A percentile compares a stretch with the other conserved stretches of the same genome.
phyloP scores from a whole-genome alignment of 2,888 invertebrate genomes.

The Dryobotodes eremita region DNA sequence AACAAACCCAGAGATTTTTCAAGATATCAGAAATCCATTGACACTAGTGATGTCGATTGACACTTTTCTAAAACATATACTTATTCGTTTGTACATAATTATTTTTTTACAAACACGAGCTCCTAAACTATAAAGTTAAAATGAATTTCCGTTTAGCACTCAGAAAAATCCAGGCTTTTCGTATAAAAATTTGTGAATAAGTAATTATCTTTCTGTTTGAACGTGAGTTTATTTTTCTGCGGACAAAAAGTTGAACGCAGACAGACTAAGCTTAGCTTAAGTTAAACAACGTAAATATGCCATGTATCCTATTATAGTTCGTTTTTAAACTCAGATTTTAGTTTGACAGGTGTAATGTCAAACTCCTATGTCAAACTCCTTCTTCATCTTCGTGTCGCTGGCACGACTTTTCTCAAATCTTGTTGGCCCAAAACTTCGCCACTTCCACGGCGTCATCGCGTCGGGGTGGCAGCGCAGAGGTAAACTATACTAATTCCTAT shows the following conservation, averaged over 20 bases:
- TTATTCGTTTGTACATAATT: neutral
- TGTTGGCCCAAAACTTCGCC: no score
- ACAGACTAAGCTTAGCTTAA: conserved; percentile 28
- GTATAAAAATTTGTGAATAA: conserved; percentile 15
- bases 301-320: no score
- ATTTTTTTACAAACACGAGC: neutral
- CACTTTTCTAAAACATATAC: no score
- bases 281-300: neutral
- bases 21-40: neutral
- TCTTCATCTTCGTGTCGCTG: no score
- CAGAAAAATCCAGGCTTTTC: conserved; percentile 14
- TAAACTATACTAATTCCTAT: no score
- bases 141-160: conserved; percentile 26
- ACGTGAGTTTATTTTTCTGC: conserved; percentile 10
- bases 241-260: neutral
- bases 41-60: neutral
- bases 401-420: no score
- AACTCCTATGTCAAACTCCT: no score
- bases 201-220: conserved; percentile 5
- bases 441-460: no score
- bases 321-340: no score
- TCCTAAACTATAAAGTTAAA: conserved; percentile 14
- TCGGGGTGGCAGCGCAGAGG: no score
- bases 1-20: neutral
- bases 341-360: no score